These are phyloP conservation scores for Dicranocentrus wangi DNA, from an alignment of 2,888 invertebrate genomes.

Conservation along the genomic window DNA sequence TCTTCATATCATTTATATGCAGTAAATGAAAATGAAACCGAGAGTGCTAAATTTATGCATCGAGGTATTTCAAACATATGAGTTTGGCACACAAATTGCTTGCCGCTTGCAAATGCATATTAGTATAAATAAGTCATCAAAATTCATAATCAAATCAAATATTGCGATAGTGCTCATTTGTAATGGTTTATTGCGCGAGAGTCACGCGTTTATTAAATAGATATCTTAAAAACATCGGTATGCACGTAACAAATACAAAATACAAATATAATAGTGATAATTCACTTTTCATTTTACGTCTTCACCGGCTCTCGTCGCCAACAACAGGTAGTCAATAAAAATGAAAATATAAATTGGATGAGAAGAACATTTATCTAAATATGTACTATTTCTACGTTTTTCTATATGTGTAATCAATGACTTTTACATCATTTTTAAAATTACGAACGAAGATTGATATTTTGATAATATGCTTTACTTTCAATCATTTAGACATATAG, in stretches of 20 bases:
- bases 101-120: no score
- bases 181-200: conserved; percentile 44
- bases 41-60: no score
- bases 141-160: no score
- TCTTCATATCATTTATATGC: no score
- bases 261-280: conserved; percentile 67
- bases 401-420: conserved; percentile 6
- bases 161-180: no score
- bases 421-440: background rate
- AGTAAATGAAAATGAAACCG: no score
- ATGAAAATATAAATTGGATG: conserved; percentile 60
- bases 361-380: conserved; percentile 36
- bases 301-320: conserved; percentile 65
- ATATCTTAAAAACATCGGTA: conserved; percentile 61
- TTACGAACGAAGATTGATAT: conserved; percentile 36
- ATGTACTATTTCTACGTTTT: no score
- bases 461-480: conserved; percentile 26
- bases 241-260: conserved; percentile 68
- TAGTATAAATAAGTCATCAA: no score
- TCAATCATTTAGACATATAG: background rate
- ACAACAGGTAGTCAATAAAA: conserved; percentile 66
- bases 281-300: conserved; percentile 44
- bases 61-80: no score
- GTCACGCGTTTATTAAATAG: conserved; percentile 57
- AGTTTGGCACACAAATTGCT: no score